Base-by-base conservation (phyloP, 1,140 invertebrate species). In the Drosophila bocki region DNA sequence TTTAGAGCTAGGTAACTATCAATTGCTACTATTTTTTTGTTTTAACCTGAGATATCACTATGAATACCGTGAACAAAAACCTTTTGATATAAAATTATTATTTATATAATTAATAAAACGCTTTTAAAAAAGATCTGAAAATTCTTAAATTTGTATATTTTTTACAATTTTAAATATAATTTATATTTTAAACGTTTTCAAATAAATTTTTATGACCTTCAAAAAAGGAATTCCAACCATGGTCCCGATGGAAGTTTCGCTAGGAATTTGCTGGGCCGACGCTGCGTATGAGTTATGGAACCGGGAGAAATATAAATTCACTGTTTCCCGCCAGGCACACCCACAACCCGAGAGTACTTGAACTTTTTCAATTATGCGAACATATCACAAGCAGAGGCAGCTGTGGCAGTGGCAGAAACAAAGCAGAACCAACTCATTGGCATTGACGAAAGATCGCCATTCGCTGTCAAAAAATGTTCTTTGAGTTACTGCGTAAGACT, bases 361-460 rank as follows among this genome's bases (percentile, higher is more conserved):
- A 87, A 88, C 72, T 87, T 87, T 87, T 87, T 88, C 80, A 87
- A 88, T 87, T 87, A 87, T 67, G 48, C 64, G 50, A 44, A 75
- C 59, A 70, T 71, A 76, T 82, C 79, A 82, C 47, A 62, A 76
- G 53, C 78, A 79, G 65, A 26, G 19, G 44, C 58, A 60, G 53
- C 26, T 50, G 39, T 50, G 22, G 35, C 44, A 63, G 41, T 15
- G 57, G 12, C 50, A 29, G 26, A 58, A 32, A 58, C 37, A 48
- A 53, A 64, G 22, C 51, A 44, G 39, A 26, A 11, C 13, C 17
- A 9, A 9, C n/a, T 19, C 63, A 57, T 41, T 62, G 74, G 61
- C 57, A 76, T 78, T 78, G 75, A 70, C 51, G 63, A 62, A 57
- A 62, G 17, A 45, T 65, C 15, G 47, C 15, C 19, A 19, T 39